A percentile compares a stretch with the other conserved stretches of the same genome.
phyloP scores from a whole-genome alignment of 1,140 invertebrate genomes.

The Bombus confusus region DNA sequence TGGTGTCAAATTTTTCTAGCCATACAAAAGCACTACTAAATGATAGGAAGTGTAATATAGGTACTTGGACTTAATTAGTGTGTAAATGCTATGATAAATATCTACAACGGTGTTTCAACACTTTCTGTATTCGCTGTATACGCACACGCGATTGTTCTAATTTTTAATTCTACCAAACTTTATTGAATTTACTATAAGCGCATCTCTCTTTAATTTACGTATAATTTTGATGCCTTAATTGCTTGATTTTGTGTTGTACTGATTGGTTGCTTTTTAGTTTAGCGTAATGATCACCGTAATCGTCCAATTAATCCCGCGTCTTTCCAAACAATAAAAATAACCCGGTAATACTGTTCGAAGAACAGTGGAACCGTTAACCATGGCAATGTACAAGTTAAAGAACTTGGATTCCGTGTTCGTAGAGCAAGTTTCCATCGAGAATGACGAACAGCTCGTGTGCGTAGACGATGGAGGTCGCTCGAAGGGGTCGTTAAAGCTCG shows the following conservation, averaged over 20 bases:
- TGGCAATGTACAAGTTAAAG: conserved; percentile 10
- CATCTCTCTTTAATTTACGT: not conserved
- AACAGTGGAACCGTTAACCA: conserved; percentile 19
- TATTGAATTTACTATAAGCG: not conserved
- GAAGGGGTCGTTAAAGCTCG: conserved; percentile 66
- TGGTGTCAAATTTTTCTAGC: too few species aligned
- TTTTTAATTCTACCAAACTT: too few species aligned
- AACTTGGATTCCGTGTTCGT: conserved; percentile 23
- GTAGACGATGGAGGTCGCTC: conserved; percentile 44
- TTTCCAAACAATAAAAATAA: conserved; percentile 8
- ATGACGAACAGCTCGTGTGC: conserved; percentile 45
- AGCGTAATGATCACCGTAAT: not conserved
- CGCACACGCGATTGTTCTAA: too few species aligned
- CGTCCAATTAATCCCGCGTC: not conserved
- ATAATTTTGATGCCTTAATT: not conserved
- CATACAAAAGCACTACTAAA: too few species aligned
- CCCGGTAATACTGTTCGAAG: not conserved
- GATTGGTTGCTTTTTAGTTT: too few species aligned
- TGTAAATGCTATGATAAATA: too few species aligned
- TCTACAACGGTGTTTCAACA: too few species aligned
- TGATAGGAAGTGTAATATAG: too few species aligned
- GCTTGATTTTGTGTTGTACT: too few species aligned
- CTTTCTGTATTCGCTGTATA: too few species aligned
- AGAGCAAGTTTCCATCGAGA: conserved; percentile 45
- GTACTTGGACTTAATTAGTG: too few species aligned